These are phyloP conservation scores for Coelopa pilipes DNA, from an alignment of 2,888 invertebrate genomes.

Conservation along the genomic window DNA sequence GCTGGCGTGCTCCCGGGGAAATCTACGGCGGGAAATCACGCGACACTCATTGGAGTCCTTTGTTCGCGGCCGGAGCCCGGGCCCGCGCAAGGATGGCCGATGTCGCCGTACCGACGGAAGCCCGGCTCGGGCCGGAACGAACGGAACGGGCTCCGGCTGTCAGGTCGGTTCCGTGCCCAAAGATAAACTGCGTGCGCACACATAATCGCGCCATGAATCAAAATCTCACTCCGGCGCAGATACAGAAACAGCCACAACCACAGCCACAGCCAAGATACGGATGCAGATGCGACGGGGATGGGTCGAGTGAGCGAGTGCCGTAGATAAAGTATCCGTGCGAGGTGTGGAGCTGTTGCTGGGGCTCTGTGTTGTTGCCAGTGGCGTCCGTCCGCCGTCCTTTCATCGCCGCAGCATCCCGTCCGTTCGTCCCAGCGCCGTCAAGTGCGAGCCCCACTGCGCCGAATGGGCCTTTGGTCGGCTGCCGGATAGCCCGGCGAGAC, in stretches of 20 bases:
- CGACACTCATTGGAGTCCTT: conserved; percentile 31
- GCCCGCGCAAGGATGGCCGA: conserved; percentile 28
- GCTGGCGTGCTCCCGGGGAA: conserved; percentile 20
- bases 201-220: conserved; percentile 54
- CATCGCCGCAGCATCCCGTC: no score
- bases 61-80: conserved; percentile 25
- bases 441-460: no score
- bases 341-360: background rate
- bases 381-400: no score
- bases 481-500: no score
- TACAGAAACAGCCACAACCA: background rate
- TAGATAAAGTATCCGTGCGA: background rate
- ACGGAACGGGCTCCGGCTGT: conserved; percentile 25
- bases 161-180: conserved; percentile 44
- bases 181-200: conserved; percentile 52
- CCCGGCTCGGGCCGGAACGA: background rate
- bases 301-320: background rate
- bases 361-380: background rate
- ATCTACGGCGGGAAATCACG: conserved; percentile 44
- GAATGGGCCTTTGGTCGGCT: background rate
- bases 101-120: conserved; percentile 17
- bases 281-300: background rate
- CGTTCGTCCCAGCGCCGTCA: no score
- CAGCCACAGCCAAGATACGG: background rate
- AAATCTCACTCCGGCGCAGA: conserved; percentile 47